phyloP scores from a whole-genome alignment of 2,113 vertebrate species.

The Corapipo altera region DNA sequence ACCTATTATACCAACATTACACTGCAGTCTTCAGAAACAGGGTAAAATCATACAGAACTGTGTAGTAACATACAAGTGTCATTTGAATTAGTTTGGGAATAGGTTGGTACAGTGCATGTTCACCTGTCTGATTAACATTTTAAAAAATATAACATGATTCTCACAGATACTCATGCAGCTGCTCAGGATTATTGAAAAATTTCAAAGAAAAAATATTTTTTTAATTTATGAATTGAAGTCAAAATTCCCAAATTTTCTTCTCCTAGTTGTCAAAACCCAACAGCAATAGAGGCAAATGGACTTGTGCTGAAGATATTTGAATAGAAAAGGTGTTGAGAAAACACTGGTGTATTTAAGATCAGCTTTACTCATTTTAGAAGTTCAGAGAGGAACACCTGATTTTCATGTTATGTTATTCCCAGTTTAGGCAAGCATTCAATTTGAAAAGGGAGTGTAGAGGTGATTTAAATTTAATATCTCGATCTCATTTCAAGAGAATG shows the following conservation, averaged over 20 bases:
- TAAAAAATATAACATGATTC: not conserved
- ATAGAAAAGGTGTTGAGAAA: not conserved
- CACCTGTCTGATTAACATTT: not conserved
- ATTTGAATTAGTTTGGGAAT: not conserved
- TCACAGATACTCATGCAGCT: not conserved
- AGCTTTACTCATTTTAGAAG: not conserved
- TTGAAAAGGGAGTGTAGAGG: not conserved
- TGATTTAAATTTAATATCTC: slow-evolving; percentile 47
- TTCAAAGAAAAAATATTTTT: not conserved
- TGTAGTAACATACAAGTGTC: not conserved
- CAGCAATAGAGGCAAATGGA: not conserved
- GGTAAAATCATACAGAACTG: not conserved
- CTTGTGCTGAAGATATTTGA: not conserved
- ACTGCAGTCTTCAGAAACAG: not conserved
- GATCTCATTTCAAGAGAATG: slow-evolving; percentile 46
- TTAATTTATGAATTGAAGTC: accelerated
- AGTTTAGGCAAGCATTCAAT: slow-evolving; percentile 24
- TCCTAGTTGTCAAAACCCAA: not conserved
- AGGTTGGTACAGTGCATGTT: not conserved
- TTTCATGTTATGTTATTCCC: not conserved
- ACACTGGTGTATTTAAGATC: not conserved
- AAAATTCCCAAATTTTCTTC: not conserved
- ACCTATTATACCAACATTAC: not conserved
- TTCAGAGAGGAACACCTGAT: slow-evolving; percentile 7
- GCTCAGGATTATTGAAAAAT: not conserved